phyloP scores from a whole-genome alignment of 92 coral and sea anemone species.

The Ricordea florida region DNA sequence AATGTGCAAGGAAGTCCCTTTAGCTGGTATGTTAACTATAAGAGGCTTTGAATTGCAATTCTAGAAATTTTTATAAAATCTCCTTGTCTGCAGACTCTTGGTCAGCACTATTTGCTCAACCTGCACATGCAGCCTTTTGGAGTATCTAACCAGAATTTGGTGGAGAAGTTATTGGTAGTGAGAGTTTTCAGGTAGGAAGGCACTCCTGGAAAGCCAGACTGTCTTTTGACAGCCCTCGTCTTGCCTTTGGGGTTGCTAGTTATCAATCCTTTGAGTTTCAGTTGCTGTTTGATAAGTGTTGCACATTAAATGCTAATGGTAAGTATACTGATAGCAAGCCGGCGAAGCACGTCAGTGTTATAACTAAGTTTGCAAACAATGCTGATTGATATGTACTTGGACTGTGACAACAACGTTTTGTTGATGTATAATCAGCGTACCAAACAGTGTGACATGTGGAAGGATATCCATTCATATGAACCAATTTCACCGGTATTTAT shows the following conservation, averaged over 20 bases:
- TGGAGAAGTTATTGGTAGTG: background rate
- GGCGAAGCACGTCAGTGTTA: too few species aligned
- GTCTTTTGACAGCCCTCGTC: background rate
- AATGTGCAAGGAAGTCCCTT: constrained; percentile 2
- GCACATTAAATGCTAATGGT: background rate
- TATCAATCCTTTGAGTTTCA: background rate
- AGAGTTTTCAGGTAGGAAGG: background rate
- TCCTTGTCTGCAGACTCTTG: background rate
- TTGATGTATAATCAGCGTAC: constrained; percentile 12
- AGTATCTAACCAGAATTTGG: too few species aligned
- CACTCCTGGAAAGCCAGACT: background rate
- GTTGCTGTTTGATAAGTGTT: background rate
- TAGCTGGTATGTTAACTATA: background rate
- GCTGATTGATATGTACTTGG: background rate
- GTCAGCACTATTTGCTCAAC: background rate
- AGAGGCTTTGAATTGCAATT: background rate
- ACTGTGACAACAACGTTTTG: background rate
- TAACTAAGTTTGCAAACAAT: background rate
- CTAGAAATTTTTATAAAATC: background rate
- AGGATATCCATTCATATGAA: too few species aligned
- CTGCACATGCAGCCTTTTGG: too few species aligned
- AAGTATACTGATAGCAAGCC: background rate
- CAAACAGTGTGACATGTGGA: background rate
- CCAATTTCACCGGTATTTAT: too few species aligned
- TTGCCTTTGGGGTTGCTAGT: background rate